These are phyloP conservation scores for Propithecus perrieri DNA, from an alignment of 2,797 vertebrate species.

Conservation along the genomic window DNA sequence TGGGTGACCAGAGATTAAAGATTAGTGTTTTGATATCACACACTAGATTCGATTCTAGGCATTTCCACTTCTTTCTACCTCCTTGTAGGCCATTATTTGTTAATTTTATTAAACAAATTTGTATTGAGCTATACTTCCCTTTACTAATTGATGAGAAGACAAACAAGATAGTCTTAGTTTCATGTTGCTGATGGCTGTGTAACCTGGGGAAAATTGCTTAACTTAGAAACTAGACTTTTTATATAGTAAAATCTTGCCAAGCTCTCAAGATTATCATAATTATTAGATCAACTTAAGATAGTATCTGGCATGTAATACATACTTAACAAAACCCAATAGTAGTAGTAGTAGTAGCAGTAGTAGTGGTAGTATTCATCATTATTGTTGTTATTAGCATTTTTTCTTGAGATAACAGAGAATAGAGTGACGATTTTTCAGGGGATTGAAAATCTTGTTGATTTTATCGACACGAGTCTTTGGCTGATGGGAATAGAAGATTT, in stretches of 20 bases:
- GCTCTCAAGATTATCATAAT: neutral
- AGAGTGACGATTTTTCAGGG: neutral
- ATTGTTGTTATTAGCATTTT: neutral
- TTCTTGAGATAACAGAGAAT: neutral
- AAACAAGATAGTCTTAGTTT: neutral
- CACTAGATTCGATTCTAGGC: neutral
- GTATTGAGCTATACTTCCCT: neutral
- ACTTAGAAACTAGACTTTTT: neutral
- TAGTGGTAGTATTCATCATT: neutral
- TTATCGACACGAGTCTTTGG: neutral
- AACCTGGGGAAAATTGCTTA: neutral
- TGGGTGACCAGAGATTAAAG: neutral
- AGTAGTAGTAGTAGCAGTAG: neutral
- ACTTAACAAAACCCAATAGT: neutral
- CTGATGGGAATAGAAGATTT: neutral
- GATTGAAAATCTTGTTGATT: neutral
- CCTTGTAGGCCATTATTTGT: neutral
- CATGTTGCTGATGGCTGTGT: neutral
- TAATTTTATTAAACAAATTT: neutral
- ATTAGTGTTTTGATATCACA: neutral
- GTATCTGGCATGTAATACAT: neutral
- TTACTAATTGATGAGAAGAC: neutral
- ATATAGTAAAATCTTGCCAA: neutral
- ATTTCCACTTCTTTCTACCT: neutral
- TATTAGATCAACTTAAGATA: neutral